Evolutionary conservation across 2,888 invertebrate genomes (phyloP).

Genomic region (Trimorus sp.): DNA sequence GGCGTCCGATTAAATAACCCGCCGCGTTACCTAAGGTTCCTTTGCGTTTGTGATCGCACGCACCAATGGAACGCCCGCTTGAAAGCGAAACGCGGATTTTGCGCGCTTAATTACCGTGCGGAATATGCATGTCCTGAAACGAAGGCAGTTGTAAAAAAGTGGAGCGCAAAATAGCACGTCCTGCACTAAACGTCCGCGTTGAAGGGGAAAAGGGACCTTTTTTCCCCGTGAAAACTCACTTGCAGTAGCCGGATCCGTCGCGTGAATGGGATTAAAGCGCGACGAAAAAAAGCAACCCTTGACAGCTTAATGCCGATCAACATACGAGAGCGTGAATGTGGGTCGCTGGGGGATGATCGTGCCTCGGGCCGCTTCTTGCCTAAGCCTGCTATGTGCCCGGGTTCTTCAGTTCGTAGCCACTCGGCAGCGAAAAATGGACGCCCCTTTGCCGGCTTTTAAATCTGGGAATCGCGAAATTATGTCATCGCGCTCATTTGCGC

Average conservation of each 20-base stretch:
- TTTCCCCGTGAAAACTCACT: slow-evolving; percentile 71
- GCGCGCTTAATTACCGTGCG: too few species aligned
- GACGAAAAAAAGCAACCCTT: slow-evolving; percentile 77
- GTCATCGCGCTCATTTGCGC: slow-evolving; percentile 6
- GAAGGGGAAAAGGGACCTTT: slow-evolving; percentile 54
- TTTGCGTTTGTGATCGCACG: too few species aligned
- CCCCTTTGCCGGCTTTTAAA: slow-evolving; percentile 24
- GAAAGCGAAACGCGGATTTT: too few species aligned
- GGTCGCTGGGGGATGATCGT: slow-evolving; percentile 67
- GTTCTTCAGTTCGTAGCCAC: neutral
- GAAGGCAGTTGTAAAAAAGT: slow-evolving; percentile 20
- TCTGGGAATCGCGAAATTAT: slow-evolving; percentile 16
- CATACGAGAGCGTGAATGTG: slow-evolving; percentile 75
- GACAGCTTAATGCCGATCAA: slow-evolving; percentile 80
- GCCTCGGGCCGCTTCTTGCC: slow-evolving; percentile 48
- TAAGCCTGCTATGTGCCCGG: slow-evolving; percentile 35
- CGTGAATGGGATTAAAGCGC: slow-evolving; percentile 76
- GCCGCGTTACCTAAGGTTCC: too few species aligned
- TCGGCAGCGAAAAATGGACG: neutral
- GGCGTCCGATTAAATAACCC: too few species aligned
- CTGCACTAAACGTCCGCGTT: slow-evolving; percentile 66
- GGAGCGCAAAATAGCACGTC: slow-evolving; percentile 35
- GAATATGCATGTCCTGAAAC: too few species aligned
- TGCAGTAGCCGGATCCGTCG: slow-evolving; percentile 74
- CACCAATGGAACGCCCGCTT: too few species aligned